phyloP scores from a whole-genome alignment of 2,113 vertebrate genomes.

The Myrmecobius fasciatus region DNA sequence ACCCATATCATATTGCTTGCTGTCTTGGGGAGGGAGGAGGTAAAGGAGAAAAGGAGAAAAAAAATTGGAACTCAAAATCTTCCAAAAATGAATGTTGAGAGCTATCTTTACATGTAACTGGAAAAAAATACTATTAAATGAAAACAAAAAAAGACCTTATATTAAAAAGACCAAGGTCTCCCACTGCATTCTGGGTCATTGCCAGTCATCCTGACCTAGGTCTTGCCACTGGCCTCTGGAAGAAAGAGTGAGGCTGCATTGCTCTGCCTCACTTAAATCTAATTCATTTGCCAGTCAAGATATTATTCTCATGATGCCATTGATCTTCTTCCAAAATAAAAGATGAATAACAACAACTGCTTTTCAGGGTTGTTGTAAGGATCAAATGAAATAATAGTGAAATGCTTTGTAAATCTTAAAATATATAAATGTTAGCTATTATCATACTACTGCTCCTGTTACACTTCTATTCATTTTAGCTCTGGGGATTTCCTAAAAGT shows the following conservation, averaged over 20 bases:
- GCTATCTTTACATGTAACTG: no score
- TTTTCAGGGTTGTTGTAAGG: background rate
- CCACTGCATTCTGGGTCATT: background rate
- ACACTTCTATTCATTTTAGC: fast-evolving
- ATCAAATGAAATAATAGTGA: background rate
- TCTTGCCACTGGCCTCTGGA: background rate
- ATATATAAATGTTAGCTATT: background rate
- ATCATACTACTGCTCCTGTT: background rate
- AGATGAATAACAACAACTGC: background rate
- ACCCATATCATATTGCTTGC: no score
- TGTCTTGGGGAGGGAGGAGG: no score
- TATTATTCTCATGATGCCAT: background rate
- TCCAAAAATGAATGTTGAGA: no score
- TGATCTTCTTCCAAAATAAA: background rate
- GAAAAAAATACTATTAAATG: no score
- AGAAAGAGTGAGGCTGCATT: background rate
- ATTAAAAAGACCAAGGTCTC: background rate
- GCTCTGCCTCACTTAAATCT: background rate
- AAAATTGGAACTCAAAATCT: no score
- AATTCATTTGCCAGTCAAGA: background rate
- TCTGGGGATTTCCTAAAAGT: background rate
- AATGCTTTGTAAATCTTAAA: background rate
- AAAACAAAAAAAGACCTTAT: no score
- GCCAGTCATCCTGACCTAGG: background rate
- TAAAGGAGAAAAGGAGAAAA: no score